Conservation (phyloP, 92 coral and sea anemone species). For the Anthopleura xanthogrammica region DNA sequence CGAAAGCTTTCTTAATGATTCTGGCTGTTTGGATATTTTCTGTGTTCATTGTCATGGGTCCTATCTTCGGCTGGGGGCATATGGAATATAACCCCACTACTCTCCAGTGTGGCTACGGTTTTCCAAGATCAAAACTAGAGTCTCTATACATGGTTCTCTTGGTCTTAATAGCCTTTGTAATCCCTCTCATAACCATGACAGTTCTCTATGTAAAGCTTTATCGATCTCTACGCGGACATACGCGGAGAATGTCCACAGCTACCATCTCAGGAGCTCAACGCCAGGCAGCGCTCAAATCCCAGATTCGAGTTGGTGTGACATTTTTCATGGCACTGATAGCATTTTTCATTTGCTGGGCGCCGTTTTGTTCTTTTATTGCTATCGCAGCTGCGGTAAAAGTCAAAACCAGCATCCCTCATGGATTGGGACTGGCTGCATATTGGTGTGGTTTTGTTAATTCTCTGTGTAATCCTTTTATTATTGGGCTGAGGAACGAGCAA, state of each 20-base stretch:
- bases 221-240: constrained; percentile 52
- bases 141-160: constrained; percentile 57
- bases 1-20: constrained; percentile 58
- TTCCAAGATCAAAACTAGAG: constrained; percentile 59
- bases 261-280: constrained; percentile 42
- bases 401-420: constrained; percentile 60
- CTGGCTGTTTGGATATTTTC: constrained; percentile 68
- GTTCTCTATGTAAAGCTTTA: constrained; percentile 59
- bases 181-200: constrained; percentile 68
- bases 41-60: constrained; percentile 59
- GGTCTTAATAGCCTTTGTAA: constrained; percentile 57
- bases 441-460: constrained; percentile 82
- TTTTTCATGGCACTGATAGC: constrained; percentile 77
- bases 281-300: constrained; percentile 42
- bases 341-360: constrained; percentile 78
- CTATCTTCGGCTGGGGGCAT: constrained; percentile 81
- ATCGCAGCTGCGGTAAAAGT: constrained; percentile 58
- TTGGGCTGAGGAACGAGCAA: constrained; percentile 71
- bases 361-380: constrained; percentile 70
- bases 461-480: constrained; percentile 76
- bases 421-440: constrained; percentile 79
- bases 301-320: constrained; percentile 57
- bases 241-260: constrained; percentile 63
- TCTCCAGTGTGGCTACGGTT: constrained; percentile 77
- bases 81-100: constrained; percentile 71